A percentile compares a stretch with the other conserved stretches of the same genome.
These are phyloP conservation scores for Sinonovacula constricta DNA, from an alignment of 1,140 invertebrate species.

Conservation along the genomic window DNA sequence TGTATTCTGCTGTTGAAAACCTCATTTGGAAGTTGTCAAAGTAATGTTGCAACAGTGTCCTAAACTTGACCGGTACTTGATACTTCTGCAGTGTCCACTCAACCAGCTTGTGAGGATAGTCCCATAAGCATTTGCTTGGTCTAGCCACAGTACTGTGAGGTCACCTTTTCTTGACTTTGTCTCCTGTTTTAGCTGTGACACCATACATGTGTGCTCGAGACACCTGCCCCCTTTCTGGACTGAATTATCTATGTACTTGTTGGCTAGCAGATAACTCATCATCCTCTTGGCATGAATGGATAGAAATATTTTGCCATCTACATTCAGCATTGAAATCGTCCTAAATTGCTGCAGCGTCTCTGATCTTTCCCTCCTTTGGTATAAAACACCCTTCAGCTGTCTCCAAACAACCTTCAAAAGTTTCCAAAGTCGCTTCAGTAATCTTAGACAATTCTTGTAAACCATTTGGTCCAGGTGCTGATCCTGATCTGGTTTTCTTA, in stretches of 20 bases:
- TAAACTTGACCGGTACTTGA: slow-evolving; percentile 15
- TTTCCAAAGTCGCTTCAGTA: background rate
- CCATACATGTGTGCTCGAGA: slow-evolving; percentile 33
- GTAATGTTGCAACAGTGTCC: background rate
- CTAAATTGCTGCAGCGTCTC: slow-evolving; percentile 5
- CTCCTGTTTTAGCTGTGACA: slow-evolving; percentile 32
- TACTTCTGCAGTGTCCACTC: slow-evolving; percentile 23
- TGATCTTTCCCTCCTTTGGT: slow-evolving; percentile 17
- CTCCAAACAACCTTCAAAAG: background rate
- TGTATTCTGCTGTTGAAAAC: slow-evolving; percentile 30
- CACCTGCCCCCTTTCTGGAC: slow-evolving; percentile 52
- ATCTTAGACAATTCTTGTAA: slow-evolving; percentile 2
- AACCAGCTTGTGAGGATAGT: slow-evolving; percentile 32
- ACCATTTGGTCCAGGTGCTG: slow-evolving; percentile 24
- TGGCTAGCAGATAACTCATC: slow-evolving; percentile 9
- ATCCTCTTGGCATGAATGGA: background rate
- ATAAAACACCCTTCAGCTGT: background rate
- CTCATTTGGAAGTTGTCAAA: slow-evolving; percentile 21
- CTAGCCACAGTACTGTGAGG: slow-evolving; percentile 55
- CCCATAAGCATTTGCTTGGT: slow-evolving; percentile 53
- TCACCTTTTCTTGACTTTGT: slow-evolving; percentile 39
- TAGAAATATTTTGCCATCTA: background rate
- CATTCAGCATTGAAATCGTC: slow-evolving; percentile 18
- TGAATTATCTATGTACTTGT: slow-evolving; percentile 36
- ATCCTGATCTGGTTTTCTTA: too few species aligned